Evolutionary conservation across 2,888 invertebrate species (phyloP).

Genomic region (Dasypogon diadema): DNA sequence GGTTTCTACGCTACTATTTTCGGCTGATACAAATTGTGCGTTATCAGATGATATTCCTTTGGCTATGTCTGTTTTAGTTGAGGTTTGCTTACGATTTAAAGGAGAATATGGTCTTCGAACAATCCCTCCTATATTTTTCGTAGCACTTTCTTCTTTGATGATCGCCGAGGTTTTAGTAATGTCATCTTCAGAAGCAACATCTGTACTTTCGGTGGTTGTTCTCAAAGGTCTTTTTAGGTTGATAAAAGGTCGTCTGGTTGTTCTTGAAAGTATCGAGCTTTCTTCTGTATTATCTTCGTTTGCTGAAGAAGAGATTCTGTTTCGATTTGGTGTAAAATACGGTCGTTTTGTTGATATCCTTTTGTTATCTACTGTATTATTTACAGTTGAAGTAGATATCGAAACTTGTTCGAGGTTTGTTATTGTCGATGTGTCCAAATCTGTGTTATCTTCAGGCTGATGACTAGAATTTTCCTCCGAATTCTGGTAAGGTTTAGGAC

Average conservation of each 20-base stretch:
- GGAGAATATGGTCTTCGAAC: slow-evolving; percentile 3
- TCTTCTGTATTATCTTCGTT: not conserved
- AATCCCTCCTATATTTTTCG: no score
- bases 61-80: no score
- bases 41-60: no score
- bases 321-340: not conserved
- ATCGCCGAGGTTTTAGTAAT: not conserved
- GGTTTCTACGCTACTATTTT: no score
- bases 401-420: not conserved
- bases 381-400: slow-evolving; percentile 1
- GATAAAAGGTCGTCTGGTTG: not conserved
- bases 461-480: not conserved
- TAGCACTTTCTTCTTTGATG: not conserved
- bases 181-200: no score
- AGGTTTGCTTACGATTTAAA: slow-evolving; percentile 14
- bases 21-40: no score
- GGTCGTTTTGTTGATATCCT: not conserved
- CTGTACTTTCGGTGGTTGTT: not conserved
- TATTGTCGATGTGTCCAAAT: not conserved
- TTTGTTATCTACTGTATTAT: not conserved
- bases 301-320: not conserved
- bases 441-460: not conserved
- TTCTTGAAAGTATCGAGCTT: not conserved
- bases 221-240: not conserved
- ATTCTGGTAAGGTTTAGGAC: slow-evolving; percentile 44